Base-by-base conservation (phyloP, 2,888 invertebrate species). In the Koerneria pararmatus region DNA sequence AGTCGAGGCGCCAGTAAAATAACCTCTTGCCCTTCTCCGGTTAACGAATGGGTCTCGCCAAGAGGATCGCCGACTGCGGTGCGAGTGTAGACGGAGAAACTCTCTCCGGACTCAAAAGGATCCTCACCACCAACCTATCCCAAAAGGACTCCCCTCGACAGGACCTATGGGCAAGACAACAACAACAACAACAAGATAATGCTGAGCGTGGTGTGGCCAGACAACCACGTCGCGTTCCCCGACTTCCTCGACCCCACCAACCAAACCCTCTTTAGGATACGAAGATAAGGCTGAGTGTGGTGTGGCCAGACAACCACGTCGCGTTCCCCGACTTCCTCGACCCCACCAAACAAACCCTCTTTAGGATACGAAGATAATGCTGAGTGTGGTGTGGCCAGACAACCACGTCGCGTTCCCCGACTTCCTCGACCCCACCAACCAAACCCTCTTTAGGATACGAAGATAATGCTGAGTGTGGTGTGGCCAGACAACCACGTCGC, bases 271-370 rank as follows among this genome's bases (percentile, higher is more conserved):
- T 51, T 59, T 37, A 66, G 57, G 69, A 75, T 64, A 78, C 79
- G 1, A 76, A 72, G 53, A 72, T 76, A 48, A 76, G 75, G 75
- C 59, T 78, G 63, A 76, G 74, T 22, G 74, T 76, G 3, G 76
- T 76, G 19, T 80, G 81, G 81, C 80, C 81, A 1, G 77, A 79
- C 51, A 63, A 69, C 2, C 77, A 82, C 66, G 78, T 76, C 27
- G 81, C 71, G 24, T 82, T 80, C 74, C 82, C 82, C 1, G 80
- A 82, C 58, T 82, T 80, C 69, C 68, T 80, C 56, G 79, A 80
- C 59, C 65, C 74, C 2, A 75, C 77, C 2, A 67, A 69, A 19
- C 70, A 70, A 22, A 80, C 82, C n/a, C 1, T 6, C 19, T 51
- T 59, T 37, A 66, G 57, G 69, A 75, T 64, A 78, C 79, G 1